Evolutionary conservation across 2,888 invertebrate genomes (phyloP), one percentile per base, ranked within the genome.

Genomic region (Carcina quercana): DNA sequence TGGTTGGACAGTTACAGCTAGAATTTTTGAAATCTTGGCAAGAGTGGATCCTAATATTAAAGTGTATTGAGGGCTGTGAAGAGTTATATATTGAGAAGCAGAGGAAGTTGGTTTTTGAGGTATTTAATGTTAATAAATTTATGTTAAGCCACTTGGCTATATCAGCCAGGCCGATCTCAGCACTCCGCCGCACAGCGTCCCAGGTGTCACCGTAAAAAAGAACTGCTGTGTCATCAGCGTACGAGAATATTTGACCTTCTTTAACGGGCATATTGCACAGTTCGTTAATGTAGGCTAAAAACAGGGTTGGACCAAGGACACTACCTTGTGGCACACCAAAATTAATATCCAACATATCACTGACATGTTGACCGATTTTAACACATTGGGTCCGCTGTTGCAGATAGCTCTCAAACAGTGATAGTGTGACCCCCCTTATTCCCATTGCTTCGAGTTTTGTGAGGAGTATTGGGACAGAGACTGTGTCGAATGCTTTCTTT

Each of bases 401-500:
- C 11, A 22, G 10, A 10, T 22, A 22, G 10, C 10, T 22, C 10
- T 22, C 10, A 22, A 22, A 22, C 2, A 22, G 13, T n/a, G 13
- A 5, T 3, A 13, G 14, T 13, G 25, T 6, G 13, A 13, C 5
- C 6, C n/a, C 25, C 13, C 14, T 12, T 11, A 22, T 11, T 10
- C 22, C 22, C 8, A 22, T 22, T n/a, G 8, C 11, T 4, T 22
- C 22, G 2, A 22, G 3, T 22, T 22, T 22, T 22, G 8, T n/a
- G 10, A 22, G 21, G n/a, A n/a, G n/a, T n/a, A n/a, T n/a, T n/a
- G n/a, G n/a, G n/a, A n/a, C n/a, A n/a, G n/a, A n/a, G n/a, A n/a
- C n/a, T n/a, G n/a, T n/a, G n/a, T 17, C 17, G n/a, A 22, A 22
- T 7, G 43, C 30, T 12, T 31, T 28, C 21, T 29, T 29, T 5